Evolutionary conservation across 2,797 vertebrate species (phyloP).

Genomic region (Gephyroberyx darwinii): DNA sequence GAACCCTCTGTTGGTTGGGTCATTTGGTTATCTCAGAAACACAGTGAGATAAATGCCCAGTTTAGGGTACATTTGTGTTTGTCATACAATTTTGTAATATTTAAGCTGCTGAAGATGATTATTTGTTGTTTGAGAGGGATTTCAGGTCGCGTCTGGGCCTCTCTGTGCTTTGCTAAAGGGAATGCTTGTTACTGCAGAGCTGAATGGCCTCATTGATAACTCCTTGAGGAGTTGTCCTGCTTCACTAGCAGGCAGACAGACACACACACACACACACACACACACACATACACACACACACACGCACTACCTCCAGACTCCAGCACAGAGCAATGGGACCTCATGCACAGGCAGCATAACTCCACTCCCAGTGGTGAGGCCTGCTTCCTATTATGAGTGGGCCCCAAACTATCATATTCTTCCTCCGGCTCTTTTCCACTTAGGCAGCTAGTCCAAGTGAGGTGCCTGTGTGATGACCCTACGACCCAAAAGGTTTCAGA

Average conservation of each 20-base stretch:
- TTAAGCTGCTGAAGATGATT: background rate
- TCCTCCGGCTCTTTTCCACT: background rate
- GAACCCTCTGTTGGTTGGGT: background rate
- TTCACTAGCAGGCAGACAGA: conserved; percentile 18
- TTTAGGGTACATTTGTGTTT: background rate
- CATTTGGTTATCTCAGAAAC: background rate
- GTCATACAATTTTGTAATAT: background rate
- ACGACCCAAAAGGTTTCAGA: background rate
- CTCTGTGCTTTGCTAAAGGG: conserved; percentile 22
- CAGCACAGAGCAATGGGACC: conserved; percentile 10
- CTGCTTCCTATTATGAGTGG: conserved; percentile 19
- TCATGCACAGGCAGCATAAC: conserved; percentile 10
- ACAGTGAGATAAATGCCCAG: background rate
- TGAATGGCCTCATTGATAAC: conserved; percentile 70
- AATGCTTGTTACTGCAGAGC: conserved; percentile 44
- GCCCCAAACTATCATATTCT: background rate
- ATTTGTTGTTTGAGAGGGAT: background rate
- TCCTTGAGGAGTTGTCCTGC: conserved; percentile 56
- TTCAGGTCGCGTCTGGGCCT: conserved; percentile 32
- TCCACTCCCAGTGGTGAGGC: conserved; percentile 6
- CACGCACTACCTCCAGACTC: conserved; percentile 1
- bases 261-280: conserved; percentile 10
- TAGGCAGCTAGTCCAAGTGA: background rate
- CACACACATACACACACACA: conserved; percentile 6
- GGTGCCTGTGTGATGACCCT: background rate